Evolutionary conservation across 1,140 invertebrate species (phyloP).

Genomic region (Charaxes varanes): DNA sequence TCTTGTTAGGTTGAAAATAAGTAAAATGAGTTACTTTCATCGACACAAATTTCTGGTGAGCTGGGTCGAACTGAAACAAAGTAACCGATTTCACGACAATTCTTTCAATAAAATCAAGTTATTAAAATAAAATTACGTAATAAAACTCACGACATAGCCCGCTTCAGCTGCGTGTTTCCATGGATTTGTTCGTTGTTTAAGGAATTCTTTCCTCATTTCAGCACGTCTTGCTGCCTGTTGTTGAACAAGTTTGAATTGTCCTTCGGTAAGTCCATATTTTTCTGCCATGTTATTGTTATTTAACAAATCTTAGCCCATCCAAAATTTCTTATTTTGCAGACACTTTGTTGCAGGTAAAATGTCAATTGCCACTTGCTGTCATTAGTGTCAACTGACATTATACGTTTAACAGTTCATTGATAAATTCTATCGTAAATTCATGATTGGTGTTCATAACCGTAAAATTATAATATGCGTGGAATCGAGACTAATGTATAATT

Average conservation of each 20-base stretch:
- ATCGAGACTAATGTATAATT: no score
- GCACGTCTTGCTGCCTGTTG: conserved; percentile 75
- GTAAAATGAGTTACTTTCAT: conserved; percentile 79
- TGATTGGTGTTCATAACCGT: no score
- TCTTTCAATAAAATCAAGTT: conserved; percentile 2
- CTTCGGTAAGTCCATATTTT: conserved; percentile 60
- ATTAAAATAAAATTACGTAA: conserved; percentile 56
- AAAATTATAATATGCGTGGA: no score
- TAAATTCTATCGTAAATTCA: no score
- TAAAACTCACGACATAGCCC: conserved; percentile 64
- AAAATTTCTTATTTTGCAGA: no score
- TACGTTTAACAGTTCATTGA: no score
- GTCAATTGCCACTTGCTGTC: no score
- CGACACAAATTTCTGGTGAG: conserved; percentile 80
- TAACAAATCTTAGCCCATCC: conserved; percentile 12
- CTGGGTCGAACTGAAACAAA: conserved; percentile 82
- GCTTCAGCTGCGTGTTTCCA: conserved; percentile 64
- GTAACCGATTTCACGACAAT: conserved; percentile 9
- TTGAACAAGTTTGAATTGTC: conserved; percentile 67
- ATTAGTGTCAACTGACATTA: no score
- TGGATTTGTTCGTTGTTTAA: conserved; percentile 82
- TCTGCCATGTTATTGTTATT: conserved; percentile 43
- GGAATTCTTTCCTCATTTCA: conserved; percentile 77
- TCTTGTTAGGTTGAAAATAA: conserved; percentile 80
- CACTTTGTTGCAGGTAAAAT: conserved; percentile 7